phyloP scores from a whole-genome alignment of 2,888 invertebrate genomes.

The Lasius platythorax region DNA sequence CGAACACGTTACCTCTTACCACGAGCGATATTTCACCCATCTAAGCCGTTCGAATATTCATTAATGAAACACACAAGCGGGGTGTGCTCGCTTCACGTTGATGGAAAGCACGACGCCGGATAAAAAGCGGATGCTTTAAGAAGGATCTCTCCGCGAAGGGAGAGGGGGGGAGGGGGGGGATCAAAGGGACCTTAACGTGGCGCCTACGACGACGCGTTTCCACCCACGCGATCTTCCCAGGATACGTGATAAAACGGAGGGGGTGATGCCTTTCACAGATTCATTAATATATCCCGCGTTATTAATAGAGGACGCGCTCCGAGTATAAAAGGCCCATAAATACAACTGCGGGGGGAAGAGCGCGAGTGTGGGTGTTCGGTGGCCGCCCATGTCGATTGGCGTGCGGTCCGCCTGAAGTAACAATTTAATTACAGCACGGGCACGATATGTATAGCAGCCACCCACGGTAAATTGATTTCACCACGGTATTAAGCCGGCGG shows the following conservation, averaged over 20 bases:
- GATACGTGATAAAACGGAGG: constrained; percentile 28
- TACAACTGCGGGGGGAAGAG: constrained; percentile 54
- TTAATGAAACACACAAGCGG: constrained; percentile 58
- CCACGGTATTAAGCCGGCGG: constrained; percentile 84
- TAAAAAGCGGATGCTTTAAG: not conserved
- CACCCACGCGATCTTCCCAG: constrained; percentile 67
- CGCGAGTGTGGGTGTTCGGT: constrained; percentile 82
- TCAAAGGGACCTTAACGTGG: constrained; percentile 48
- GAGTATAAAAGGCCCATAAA: constrained; percentile 81
- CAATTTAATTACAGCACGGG: constrained; percentile 85
- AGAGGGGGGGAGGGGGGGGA: not conserved
- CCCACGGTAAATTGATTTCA: constrained; percentile 86
- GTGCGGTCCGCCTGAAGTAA: constrained; percentile 85
- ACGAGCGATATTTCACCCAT: constrained; percentile 55
- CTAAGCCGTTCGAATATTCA: constrained; percentile 66
- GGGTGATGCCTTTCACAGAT: constrained; percentile 68
- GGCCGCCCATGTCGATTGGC: constrained; percentile 85
- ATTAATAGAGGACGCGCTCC: constrained; percentile 81
- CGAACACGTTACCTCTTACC: constrained; percentile 47
- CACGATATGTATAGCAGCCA: constrained; percentile 85
- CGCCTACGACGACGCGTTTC: constrained; percentile 60
- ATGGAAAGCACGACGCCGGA: constrained; percentile 50
- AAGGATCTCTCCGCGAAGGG: not conserved
- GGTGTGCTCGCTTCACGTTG: constrained; percentile 42
- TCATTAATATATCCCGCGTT: constrained; percentile 80